A percentile compares a stretch with the other conserved stretches of the same genome.
Conservation (phyloP, 1,140 invertebrate species). For the Drosophila obscura region DNA sequence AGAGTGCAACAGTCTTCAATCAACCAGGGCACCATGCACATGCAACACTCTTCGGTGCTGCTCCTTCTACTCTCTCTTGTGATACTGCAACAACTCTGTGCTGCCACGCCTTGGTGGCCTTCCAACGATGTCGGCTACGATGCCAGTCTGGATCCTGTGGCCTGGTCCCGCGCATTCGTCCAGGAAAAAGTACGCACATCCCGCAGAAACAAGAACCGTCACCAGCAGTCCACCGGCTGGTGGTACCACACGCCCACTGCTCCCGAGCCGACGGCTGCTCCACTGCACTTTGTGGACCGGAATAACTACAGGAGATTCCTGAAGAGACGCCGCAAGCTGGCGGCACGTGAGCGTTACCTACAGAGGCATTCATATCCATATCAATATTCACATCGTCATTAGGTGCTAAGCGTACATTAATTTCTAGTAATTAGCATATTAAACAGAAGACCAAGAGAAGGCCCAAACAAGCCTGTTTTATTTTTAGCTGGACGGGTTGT, state of each 20-base stretch:
- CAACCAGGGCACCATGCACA: constrained; percentile 33
- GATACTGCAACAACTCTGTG: not conserved
- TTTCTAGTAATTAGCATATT: constrained; percentile 44
- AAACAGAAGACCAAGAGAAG: constrained; percentile 28
- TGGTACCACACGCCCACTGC: not conserved
- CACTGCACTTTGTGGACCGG: not conserved
- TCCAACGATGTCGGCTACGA: constrained; percentile 55
- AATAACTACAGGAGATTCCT: constrained; percentile 36
- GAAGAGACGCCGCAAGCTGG: constrained; percentile 42
- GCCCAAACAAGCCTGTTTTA: constrained; percentile 13
- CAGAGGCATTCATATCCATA: constrained; percentile 10
- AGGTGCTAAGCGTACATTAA: constrained; percentile 40
- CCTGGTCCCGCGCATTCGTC: constrained; percentile 70
- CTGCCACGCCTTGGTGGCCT: constrained; percentile 53
- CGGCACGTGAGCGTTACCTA: constrained; percentile 39
- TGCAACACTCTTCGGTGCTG: constrained; percentile 30
- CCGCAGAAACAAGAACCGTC: constrained; percentile 10
- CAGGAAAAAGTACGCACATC: constrained; percentile 56
- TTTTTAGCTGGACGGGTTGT: constrained; percentile 5
- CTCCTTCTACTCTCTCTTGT: constrained; percentile 12
- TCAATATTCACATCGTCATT: not conserved
- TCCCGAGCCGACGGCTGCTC: not conserved
- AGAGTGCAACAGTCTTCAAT: constrained; percentile 32
- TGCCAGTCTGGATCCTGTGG: constrained; percentile 73
- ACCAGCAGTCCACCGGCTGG: not conserved